phyloP scores from a whole-genome alignment of 1,140 invertebrate genomes.

The Gerris buenoi region DNA sequence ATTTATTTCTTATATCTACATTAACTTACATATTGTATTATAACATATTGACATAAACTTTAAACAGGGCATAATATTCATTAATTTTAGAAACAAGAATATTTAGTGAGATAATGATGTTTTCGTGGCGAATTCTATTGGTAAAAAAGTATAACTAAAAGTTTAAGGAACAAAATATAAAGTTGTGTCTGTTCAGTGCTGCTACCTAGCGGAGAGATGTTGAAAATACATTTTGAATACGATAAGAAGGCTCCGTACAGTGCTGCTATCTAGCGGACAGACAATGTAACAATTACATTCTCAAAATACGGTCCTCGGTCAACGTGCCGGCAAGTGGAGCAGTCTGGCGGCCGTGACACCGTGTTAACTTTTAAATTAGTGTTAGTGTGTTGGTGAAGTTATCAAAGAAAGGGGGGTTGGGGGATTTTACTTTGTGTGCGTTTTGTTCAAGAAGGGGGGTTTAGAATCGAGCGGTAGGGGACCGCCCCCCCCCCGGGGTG shows the following conservation, averaged over 20 bases:
- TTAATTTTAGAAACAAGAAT: too few species aligned
- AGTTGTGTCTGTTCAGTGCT: too few species aligned
- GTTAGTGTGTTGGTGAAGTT: neutral
- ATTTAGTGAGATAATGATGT: too few species aligned
- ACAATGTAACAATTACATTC: neutral
- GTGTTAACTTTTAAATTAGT: too few species aligned
- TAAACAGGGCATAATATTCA: too few species aligned
- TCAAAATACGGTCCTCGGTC: neutral
- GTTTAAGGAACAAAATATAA: too few species aligned
- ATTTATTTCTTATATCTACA: too few species aligned
- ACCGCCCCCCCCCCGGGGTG: neutral
- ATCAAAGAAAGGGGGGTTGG: neutral
- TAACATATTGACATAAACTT: too few species aligned
- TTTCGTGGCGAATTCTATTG: neutral
- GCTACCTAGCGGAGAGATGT: too few species aligned
- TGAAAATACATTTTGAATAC: neutral
- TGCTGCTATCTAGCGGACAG: neutral
- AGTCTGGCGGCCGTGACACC: neutral
- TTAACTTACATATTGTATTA: too few species aligned
- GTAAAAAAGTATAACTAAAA: neutral
- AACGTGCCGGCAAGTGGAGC: neutral
- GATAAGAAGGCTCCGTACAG: neutral
- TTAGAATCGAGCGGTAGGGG: neutral
- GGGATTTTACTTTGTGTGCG: too few species aligned
- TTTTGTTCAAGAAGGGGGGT: too few species aligned